Base-by-base conservation (phyloP, 1,140 invertebrate genomes). In the Schlechtendalia chinensis region DNA sequence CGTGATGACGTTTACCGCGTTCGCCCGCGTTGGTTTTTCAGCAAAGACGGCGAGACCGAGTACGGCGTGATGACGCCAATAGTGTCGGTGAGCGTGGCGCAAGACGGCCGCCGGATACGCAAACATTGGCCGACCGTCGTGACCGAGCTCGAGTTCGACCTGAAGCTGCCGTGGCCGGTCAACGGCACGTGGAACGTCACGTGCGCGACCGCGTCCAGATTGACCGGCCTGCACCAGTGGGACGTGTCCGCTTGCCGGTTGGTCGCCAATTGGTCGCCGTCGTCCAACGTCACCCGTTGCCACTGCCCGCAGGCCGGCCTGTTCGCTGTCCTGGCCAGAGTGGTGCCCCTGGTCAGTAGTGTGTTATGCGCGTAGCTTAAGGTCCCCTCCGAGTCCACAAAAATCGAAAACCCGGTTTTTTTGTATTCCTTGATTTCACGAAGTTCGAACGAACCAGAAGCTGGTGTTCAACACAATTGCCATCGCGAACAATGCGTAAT, bases 21-120 rank as follows among this genome's bases (percentile, higher is more conserved):
- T 11, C 1, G 47, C 12, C 12, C 5, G 16, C 27, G 27, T 32
- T 19, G n/a, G 22, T 56, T 82, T 79, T 81, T n/a, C 65, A 82
- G 71, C 83, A 91, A 91, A 63, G 89, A 91, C 83, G 89, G 89
- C 22, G 90, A 91, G 83, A 85, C 91, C 61, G 90, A 91, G 83
- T 91, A 91, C 84, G 89, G 89, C 82, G 86, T 91, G 22, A 88
- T 89, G 81, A 91, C 90, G 1, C 87, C 88, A 81, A 85, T 91
- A 17, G 86, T 91, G 27, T 87, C 86, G 22, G 87, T 90, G 3
- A 63, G n/a, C 10, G 58, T 75, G 71, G 74, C 71, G 45, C 80
- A 67, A 0, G 81, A 77, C n/a, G 81, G 61, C 11, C 75, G 45
- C n/a, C 22, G 58, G 11, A 79, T 79, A 63, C 75, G 39, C 39